Evolutionary conservation across 1,140 invertebrate genomes (phyloP).

Genomic region (Stegodyphus mimosarum): DNA sequence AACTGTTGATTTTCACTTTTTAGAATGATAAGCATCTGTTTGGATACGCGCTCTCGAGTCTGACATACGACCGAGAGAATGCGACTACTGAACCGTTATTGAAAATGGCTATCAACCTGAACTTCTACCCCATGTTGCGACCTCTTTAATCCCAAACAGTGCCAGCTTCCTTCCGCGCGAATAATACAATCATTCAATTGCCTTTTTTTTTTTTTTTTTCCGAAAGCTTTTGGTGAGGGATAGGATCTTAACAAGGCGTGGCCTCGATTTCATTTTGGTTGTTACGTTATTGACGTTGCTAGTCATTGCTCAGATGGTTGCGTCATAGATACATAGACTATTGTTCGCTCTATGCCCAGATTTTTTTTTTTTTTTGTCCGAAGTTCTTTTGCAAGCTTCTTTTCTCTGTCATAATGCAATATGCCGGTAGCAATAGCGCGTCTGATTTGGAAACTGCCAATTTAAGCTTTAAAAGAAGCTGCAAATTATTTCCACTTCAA

Average conservation of each 20-base stretch:
- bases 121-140: neutral
- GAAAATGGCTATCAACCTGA: conserved; percentile 9
- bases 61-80: neutral
- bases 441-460: neutral
- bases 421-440: no score
- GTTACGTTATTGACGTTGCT: neutral
- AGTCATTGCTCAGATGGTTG: neutral
- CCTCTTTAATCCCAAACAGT: conserved; percentile 4
- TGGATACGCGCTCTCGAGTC: neutral
- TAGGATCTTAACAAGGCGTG: no score
- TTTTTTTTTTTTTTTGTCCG: no score
- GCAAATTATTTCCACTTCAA: neutral
- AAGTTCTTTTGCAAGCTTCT: no score
- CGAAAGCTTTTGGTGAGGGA: no score
- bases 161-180: conserved; percentile 2
- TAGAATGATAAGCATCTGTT: conserved; percentile 15
- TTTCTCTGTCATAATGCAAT: no score
- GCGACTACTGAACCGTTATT: conserved; percentile 42
- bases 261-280: neutral
- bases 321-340: no score
- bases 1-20: conserved; percentile 14
- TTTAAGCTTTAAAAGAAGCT: neutral
- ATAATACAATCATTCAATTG: conserved; percentile 3
- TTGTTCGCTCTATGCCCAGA: no score
- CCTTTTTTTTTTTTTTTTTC: no score